phyloP scores from a whole-genome alignment of 2,113 vertebrate species.

The Microcebus jonahi region DNA sequence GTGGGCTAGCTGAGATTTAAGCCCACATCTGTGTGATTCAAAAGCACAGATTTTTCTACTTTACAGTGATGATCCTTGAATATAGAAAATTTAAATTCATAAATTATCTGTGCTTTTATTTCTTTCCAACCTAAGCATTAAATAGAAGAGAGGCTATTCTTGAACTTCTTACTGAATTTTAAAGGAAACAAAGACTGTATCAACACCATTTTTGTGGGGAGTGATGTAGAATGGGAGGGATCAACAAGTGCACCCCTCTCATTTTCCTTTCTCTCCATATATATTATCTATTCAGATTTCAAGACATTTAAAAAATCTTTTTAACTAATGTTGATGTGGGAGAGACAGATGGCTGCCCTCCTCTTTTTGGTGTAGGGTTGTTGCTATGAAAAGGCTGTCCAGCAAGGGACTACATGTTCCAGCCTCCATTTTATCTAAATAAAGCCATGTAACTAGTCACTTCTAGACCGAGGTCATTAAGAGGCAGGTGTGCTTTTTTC shows the following conservation, averaged over 20 bases:
- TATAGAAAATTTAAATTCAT: not conserved
- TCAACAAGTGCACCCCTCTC: not conserved
- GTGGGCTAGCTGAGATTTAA: not conserved
- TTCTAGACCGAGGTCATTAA: not conserved
- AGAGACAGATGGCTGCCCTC: not conserved
- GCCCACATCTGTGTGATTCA: not conserved
- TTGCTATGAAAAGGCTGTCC: not conserved
- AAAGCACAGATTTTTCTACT: not conserved
- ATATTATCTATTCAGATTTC: not conserved
- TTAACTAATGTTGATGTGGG: not conserved
- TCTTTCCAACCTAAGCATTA: not conserved
- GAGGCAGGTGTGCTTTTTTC: not conserved
- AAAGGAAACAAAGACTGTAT: conserved; percentile 2
- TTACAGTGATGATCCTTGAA: not conserved
- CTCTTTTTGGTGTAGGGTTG: not conserved
- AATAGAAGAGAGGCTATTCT: not conserved
- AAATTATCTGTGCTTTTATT: not conserved
- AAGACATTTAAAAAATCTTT: not conserved
- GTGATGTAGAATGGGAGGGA: not conserved
- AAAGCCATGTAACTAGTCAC: not conserved
- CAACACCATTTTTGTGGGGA: not conserved
- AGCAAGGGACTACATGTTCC: not conserved
- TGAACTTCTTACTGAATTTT: not conserved
- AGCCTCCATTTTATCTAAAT: not conserved
- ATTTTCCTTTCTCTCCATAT: not conserved